Evolutionary conservation across 2,113 vertebrate genomes (phyloP).

Genomic region (Trematocara stigmaticum): DNA sequence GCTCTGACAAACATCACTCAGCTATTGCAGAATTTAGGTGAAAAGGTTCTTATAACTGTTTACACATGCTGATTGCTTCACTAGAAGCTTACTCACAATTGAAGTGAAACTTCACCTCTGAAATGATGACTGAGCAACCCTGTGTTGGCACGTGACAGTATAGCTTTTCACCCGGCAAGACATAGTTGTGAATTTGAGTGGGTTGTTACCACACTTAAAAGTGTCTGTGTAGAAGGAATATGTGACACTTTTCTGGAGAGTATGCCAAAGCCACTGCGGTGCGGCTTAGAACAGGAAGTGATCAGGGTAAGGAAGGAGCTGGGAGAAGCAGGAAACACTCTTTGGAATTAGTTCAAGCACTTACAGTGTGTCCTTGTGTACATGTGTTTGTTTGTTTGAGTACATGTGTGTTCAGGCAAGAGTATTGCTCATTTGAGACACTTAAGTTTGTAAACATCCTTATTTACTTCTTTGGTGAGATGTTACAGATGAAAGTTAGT

Average conservation of each 20-base stretch:
- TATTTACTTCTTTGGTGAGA: background rate
- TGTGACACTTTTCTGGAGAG: slow-evolving; percentile 34
- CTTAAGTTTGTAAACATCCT: slow-evolving; percentile 20
- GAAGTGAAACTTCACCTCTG: slow-evolving; percentile 15
- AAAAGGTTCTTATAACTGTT: background rate
- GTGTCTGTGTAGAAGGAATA: slow-evolving; percentile 21
- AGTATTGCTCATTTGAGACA: background rate
- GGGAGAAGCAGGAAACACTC: slow-evolving; percentile 35
- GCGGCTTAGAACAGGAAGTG: slow-evolving; percentile 41
- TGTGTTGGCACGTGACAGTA: slow-evolving; percentile 20
- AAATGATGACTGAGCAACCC: background rate
- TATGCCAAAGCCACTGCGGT: slow-evolving; percentile 17
- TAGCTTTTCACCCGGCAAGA: slow-evolving; percentile 8
- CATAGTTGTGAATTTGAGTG: slow-evolving; percentile 16
- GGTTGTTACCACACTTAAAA: slow-evolving; percentile 51
- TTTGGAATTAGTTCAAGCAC: slow-evolving; percentile 35
- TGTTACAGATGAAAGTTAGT: background rate
- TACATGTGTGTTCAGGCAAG: background rate
- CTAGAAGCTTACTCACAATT: slow-evolving; percentile 7
- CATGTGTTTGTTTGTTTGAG: background rate
- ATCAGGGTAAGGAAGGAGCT: slow-evolving; percentile 45
- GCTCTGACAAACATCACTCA: slow-evolving; percentile 10
- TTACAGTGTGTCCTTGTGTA: background rate
- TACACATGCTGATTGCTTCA: slow-evolving; percentile 21
- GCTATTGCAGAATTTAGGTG: background rate